Evolutionary conservation across 2,888 invertebrate species (phyloP).

Genomic region (Coenonympha arcania): DNA sequence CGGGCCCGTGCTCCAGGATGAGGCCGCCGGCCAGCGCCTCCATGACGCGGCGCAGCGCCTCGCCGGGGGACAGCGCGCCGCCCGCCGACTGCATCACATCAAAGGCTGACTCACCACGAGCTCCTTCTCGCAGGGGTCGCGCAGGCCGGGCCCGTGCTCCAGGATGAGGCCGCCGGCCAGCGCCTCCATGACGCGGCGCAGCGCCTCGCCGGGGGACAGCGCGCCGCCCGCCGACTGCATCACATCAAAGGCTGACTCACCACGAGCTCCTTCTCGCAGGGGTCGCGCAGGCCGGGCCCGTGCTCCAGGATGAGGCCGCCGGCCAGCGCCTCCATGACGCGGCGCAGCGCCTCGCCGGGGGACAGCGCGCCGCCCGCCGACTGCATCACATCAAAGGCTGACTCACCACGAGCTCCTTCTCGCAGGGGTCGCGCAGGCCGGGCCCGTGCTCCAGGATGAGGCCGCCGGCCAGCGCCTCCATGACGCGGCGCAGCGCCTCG

Average conservation of each 20-base stretch:
- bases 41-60: conserved; percentile 94
- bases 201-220: conserved; percentile 93
- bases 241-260: conserved; percentile 82
- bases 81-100: conserved; percentile 93
- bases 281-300: conserved; percentile 95
- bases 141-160: conserved; percentile 91
- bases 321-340: conserved; percentile 96
- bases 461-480: conserved; percentile 96
- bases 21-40: conserved; percentile 96
- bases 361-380: conserved; percentile 88
- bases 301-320: conserved; percentile 92
- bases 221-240: conserved; percentile 89
- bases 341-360: conserved; percentile 94
- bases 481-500: conserved; percentile 93
- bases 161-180: conserved; percentile 93
- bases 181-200: conserved; percentile 96
- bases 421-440: conserved; percentile 97
- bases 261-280: conserved; percentile 95
- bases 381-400: conserved; percentile 93
- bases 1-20: conserved; percentile 91
- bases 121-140: conserved; percentile 99
- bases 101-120: conserved; percentile 75
- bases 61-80: conserved; percentile 89
- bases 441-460: conserved; percentile 92
- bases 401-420: conserved; percentile 85